Base-by-base conservation (phyloP, 1,140 invertebrate species). In the Cotesia vestalis region DNA sequence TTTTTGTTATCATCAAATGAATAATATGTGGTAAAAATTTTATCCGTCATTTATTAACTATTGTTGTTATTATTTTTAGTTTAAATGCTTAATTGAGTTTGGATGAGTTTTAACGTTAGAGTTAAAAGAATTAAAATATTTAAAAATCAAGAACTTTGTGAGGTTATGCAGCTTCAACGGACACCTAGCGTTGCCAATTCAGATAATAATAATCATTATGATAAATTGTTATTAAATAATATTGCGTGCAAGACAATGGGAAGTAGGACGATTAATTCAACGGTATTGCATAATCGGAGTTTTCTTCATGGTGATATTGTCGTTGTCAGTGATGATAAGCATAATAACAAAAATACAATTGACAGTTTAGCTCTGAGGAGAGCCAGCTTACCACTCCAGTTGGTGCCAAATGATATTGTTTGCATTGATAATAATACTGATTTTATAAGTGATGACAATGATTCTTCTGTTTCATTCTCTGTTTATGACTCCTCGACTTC, bases 291-390 rank as follows among this genome's bases (percentile, higher is more conserved):
- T 11, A 85, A 85, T 73, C 77, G 75, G 2, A 85, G 83, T 76
- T 86, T 84, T 67, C 77, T 85, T 11, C 79, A 85, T 64, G 77
- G 81, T 4, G 74, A 76, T 20, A 27, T 17, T 60, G 55, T 40
- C 53, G 55, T 40, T 6, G 53, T 55, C 17, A n/a, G 17, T 40
- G 51, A 53, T 20, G 61, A 63, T 36, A 63, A 57, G 9, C 60
- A 60, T 46, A 80, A 79, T 6, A 46, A 11, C 5, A 46, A 46
- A 46, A 46, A 46, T 34, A 85, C 83, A 4, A 75, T 86, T 11
- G 84, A 86, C 66, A 83, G 84, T 73, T 74, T 86, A 27, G 85
- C 84, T n/a, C 66, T 86, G 5, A 84, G 81, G 36, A 75, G 81
- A 69, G 75, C 81, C 4, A 81, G 78, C 4, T 71, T 86, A 35